These are phyloP conservation scores for Sebastes vulpes DNA, from an alignment of 2,797 vertebrate species.

Conservation along the genomic window DNA sequence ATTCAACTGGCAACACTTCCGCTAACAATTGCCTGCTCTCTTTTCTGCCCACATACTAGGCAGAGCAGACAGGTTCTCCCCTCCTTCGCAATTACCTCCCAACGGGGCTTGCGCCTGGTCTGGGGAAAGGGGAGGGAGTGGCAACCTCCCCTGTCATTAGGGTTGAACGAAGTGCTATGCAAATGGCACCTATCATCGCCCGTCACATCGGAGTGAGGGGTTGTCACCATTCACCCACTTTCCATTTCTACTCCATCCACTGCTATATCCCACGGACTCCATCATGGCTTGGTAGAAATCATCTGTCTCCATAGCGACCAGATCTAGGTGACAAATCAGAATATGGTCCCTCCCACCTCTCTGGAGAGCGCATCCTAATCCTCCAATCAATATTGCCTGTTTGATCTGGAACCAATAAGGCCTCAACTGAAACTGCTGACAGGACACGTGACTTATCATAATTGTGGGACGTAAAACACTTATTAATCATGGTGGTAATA, in stretches of 20 bases:
- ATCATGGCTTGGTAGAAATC: constrained; percentile 35
- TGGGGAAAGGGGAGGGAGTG: constrained; percentile 28
- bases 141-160: constrained; percentile 46
- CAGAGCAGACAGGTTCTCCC: constrained; percentile 31
- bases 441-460: constrained; percentile 27
- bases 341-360: constrained; percentile 7
- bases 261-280: constrained; percentile 57
- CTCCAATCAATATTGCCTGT: constrained; percentile 34
- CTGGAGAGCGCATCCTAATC: constrained; percentile 31
- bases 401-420: constrained; percentile 55
- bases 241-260: constrained; percentile 51
- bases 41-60: constrained; percentile 36
- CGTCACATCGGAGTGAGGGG: constrained; percentile 69
- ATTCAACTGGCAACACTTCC: constrained; percentile 36
- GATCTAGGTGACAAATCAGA: constrained; percentile 59
- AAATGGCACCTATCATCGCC: constrained; percentile 55
- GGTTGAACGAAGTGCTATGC: constrained; percentile 53
- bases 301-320: constrained; percentile 75
- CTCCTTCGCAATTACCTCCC: constrained; percentile 53
- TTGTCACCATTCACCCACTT: constrained; percentile 50
- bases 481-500: not conserved
- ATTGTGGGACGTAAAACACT: constrained; percentile 22
- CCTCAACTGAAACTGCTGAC: constrained; percentile 19
- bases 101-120: constrained; percentile 33
- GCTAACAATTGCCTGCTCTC: constrained; percentile 30